These are phyloP conservation scores for Musca vetustissima DNA, from an alignment of 1,140 invertebrate species.

Conservation along the genomic window DNA sequence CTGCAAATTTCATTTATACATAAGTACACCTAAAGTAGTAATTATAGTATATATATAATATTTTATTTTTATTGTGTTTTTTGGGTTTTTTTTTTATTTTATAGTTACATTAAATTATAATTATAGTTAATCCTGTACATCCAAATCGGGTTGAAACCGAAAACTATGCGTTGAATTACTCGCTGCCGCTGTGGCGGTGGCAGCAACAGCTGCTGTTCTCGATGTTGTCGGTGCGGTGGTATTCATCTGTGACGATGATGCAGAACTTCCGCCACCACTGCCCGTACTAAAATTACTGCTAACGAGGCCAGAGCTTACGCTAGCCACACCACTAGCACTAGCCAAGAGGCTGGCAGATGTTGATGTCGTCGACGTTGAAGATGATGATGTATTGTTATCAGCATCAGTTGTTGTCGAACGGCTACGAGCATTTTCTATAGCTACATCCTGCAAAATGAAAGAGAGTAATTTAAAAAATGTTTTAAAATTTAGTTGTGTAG, in stretches of 20 bases:
- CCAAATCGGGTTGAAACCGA: conserved; percentile 44
- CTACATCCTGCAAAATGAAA: conserved; percentile 3
- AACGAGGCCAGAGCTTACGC: conserved; percentile 27
- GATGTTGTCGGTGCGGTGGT: conserved; percentile 32
- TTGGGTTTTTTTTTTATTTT: too few relatives aligned
- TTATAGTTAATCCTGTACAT: conserved; percentile 27
- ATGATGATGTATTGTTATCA: not conserved
- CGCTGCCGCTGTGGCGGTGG: conserved; percentile 48
- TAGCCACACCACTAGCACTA: conserved; percentile 14
- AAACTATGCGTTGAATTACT: conserved; percentile 51
- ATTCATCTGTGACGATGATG: conserved; percentile 18
- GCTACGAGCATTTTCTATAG: conserved; percentile 6
- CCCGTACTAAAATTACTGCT: conserved; percentile 13
- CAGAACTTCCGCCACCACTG: conserved; percentile 3
- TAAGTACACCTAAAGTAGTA: conserved; percentile 26
- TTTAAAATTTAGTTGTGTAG: too few relatives aligned
- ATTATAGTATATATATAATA: too few relatives aligned
- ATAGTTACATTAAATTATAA: conserved; percentile 20
- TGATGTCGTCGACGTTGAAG: too few relatives aligned
- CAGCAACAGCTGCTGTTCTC: conserved; percentile 43
- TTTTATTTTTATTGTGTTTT: too few relatives aligned
- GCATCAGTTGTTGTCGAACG: not conserved
- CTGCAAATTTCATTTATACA: conserved; percentile 17
- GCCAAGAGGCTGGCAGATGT: too few relatives aligned
- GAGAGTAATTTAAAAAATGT: too few relatives aligned